A percentile compares a stretch with the other conserved stretches of the same genome.
Conservation (phyloP, 2,113 vertebrate genomes). For the Embiotoca jacksoni region DNA sequence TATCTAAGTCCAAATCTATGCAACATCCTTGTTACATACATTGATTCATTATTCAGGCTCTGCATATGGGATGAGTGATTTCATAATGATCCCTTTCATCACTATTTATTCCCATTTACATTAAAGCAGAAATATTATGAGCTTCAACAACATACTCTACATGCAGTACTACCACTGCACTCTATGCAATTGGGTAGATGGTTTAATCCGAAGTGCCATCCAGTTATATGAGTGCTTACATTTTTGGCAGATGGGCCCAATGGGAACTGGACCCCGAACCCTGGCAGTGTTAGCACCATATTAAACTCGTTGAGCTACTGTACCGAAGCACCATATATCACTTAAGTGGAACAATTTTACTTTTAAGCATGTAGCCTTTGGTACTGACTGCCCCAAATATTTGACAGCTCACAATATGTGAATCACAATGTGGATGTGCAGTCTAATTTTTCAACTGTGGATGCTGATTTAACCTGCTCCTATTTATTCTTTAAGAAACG, state of each 20-base stretch:
- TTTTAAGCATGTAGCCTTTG: slow-evolving; percentile 49
- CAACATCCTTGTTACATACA: neutral
- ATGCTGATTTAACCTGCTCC: slow-evolving; percentile 1
- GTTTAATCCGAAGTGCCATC: slow-evolving; percentile 3
- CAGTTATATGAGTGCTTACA: slow-evolving; percentile 13
- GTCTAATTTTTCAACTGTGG: neutral
- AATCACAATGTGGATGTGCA: slow-evolving; percentile 20
- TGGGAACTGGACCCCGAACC: slow-evolving; percentile 36
- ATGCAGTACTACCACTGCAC: neutral
- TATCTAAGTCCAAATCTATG: neutral
- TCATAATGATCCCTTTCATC: neutral
- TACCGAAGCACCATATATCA: slow-evolving; percentile 39
- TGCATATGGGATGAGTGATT: neutral
- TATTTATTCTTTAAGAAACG: neutral
- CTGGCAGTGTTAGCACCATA: slow-evolving; percentile 34
- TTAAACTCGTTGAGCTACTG: slow-evolving; percentile 54
- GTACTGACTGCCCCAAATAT: slow-evolving; percentile 50
- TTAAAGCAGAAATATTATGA: neutral
- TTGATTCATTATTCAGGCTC: neutral
- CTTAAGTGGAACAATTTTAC: slow-evolving; percentile 56
- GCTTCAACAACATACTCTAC: neutral
- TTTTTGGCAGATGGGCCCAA: slow-evolving; percentile 26
- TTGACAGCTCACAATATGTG: slow-evolving; percentile 30
- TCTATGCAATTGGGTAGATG: neutral
- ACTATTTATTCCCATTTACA: neutral